phyloP scores from a whole-genome alignment of 2,888 invertebrate species.

The Meghimatium bilineatum region DNA sequence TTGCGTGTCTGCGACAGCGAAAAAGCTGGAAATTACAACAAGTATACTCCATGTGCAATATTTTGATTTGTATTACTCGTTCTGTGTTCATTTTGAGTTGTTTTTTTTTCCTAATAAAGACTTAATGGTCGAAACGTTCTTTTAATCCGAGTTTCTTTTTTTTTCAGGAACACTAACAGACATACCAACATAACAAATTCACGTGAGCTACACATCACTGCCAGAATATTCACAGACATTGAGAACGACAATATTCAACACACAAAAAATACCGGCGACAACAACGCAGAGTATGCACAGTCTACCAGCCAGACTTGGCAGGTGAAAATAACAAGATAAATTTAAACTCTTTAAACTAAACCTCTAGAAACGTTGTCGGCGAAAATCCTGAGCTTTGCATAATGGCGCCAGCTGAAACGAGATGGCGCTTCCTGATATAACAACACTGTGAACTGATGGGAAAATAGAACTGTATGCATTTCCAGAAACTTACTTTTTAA shows the following conservation, averaged over 20 bases:
- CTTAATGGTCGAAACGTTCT: no score
- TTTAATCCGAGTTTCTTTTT: no score
- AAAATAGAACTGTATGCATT: background rate
- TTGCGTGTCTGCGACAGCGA: no score
- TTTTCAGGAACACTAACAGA: background rate
- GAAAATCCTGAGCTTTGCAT: conserved; percentile 23
- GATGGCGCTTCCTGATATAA: conserved; percentile 23
- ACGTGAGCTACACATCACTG: no score
- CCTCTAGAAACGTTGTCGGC: conserved; percentile 10
- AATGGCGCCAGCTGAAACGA: conserved; percentile 27
- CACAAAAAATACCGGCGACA: background rate
- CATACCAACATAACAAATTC: background rate
- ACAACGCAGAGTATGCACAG: background rate
- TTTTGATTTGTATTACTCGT: no score
- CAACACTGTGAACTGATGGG: background rate
- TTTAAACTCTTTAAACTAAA: conserved; percentile 37
- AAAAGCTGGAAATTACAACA: no score
- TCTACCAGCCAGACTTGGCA: conserved; percentile 9
- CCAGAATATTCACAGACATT: background rate
- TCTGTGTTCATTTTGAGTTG: no score
- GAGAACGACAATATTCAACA: background rate
- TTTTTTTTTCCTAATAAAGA: no score
- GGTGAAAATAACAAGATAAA: conserved; percentile 29
- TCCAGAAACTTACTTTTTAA: background rate
- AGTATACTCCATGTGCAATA: no score